Base-by-base conservation (phyloP, 2,888 invertebrate genomes). In the Erebia aethiops region DNA sequence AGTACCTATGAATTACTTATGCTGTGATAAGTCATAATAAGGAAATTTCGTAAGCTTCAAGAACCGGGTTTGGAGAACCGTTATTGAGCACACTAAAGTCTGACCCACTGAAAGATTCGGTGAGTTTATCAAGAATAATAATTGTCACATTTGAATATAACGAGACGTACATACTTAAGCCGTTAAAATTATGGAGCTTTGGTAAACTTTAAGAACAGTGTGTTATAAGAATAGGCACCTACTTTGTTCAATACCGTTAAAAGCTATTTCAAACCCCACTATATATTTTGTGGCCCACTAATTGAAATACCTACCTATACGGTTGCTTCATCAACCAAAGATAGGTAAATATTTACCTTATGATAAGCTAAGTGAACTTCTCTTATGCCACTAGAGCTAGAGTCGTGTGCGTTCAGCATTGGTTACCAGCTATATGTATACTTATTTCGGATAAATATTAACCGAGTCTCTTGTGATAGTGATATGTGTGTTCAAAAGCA, bases 261-360 rank as follows among this genome's bases (percentile, higher is more conserved):
- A 81, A 80, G 84, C 77, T 35, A 35, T 35, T 35, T 35, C 7
- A 35, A 35, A 87, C 84, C 82, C 81, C 84, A n/a, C 83, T 78
- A 82, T 81, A 76, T 76, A n/a, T n/a, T n/a, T 82, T 76, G 79
- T 89, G 91, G 87, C 91, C 89, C 82, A 90, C 87, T 88, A 85
- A 84, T 87, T 86, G 83, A 81, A 81, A 78, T 80, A 7, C 35
- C 5, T 80, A 7, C 35, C 5, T 35, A 78, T 72, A 73, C 71
- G 77, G 69, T 72, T 76, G 67, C 72, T 83, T 10, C 85, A 84
- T 86, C 71, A 70, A 71, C 70, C 70, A 72, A 46, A 21, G 35
- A 35, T 35, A 35, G 7, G 5, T 35, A 56, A 18, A 71, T 78
- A 73, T 79, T 79, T 79, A 83, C 86, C 81, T 84, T 84, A 77